Conservation (phyloP, 2,888 invertebrate species). For the Ophraella communa region DNA sequence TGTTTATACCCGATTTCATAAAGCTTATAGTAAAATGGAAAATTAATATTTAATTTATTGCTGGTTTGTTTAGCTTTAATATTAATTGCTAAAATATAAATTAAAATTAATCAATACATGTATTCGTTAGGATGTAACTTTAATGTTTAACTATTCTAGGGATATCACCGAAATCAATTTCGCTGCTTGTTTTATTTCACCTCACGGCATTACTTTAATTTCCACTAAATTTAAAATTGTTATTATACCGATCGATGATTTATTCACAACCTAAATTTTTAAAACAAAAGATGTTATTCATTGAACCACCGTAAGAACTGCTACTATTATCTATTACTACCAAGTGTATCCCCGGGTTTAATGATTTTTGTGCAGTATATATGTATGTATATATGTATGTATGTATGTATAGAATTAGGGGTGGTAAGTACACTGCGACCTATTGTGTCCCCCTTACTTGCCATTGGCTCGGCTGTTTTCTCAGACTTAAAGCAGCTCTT, state of each 20-base stretch:
- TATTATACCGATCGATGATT: background rate
- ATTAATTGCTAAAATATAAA: conserved; percentile 29
- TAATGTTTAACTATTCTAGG: background rate
- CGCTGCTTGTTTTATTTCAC: background rate
- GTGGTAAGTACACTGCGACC: too few relatives aligned
- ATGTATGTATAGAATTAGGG: too few relatives aligned
- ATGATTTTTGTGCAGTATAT: too few relatives aligned
- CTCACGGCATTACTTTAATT: background rate
- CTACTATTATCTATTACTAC: too few relatives aligned
- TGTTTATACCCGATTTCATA: conserved; percentile 12
- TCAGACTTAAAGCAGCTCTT: too few relatives aligned
- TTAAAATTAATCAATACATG: conserved; percentile 20
- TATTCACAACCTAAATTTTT: background rate
- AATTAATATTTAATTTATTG: conserved; percentile 30
- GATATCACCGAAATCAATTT: conserved; percentile 1
- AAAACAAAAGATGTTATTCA: too few relatives aligned
- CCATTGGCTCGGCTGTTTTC: too few relatives aligned
- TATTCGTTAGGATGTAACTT: conserved; percentile 15
- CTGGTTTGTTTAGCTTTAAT: conserved; percentile 26
- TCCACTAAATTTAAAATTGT: background rate
- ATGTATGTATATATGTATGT: too few relatives aligned
- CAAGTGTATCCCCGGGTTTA: too few relatives aligned
- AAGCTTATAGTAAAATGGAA: conserved; percentile 22
- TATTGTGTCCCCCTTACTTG: too few relatives aligned
- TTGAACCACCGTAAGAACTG: too few relatives aligned